A percentile compares a stretch with the other conserved stretches of the same genome.
Evolutionary conservation across 2,113 vertebrate genomes (phyloP).

Genomic region (Notechis scutatus): DNA sequence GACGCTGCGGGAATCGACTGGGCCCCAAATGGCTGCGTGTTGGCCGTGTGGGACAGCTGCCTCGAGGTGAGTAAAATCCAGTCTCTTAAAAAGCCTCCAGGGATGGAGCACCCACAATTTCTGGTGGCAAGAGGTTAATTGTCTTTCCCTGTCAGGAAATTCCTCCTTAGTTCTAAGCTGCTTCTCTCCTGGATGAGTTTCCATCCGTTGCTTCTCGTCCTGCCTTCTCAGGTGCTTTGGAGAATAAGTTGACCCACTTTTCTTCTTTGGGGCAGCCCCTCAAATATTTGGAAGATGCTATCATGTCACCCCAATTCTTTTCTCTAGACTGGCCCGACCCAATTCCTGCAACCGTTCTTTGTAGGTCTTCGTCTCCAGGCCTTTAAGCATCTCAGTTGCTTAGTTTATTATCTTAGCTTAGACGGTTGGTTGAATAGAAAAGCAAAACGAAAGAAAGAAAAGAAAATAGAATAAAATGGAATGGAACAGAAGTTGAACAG

Average conservation of each 20-base stretch:
- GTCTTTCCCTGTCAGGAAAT: background rate
- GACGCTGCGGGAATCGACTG: slow-evolving; percentile 90
- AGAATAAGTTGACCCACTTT: background rate
- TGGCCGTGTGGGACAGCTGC: slow-evolving; percentile 90
- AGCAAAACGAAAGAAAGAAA: no score
- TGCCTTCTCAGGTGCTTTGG: background rate
- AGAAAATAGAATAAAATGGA: no score
- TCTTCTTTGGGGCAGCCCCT: background rate
- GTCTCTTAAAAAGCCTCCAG: background rate
- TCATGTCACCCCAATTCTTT: no score
- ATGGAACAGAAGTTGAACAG: no score
- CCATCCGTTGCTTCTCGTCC: background rate
- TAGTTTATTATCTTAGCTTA: background rate
- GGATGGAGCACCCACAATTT: background rate
- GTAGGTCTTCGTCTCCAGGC: background rate
- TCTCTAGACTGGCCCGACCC: background rate
- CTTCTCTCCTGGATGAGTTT: background rate
- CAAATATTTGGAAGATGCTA: background rate
- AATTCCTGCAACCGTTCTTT: background rate
- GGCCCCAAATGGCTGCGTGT: slow-evolving; percentile 93
- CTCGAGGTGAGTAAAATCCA: slow-evolving; percentile 78
- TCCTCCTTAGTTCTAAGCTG: background rate
- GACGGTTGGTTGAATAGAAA: no score
- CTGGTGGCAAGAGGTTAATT: background rate
- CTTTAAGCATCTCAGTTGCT: background rate